Conservation (phyloP, 1,140 invertebrate species). For the Papilio polytes region DNA sequence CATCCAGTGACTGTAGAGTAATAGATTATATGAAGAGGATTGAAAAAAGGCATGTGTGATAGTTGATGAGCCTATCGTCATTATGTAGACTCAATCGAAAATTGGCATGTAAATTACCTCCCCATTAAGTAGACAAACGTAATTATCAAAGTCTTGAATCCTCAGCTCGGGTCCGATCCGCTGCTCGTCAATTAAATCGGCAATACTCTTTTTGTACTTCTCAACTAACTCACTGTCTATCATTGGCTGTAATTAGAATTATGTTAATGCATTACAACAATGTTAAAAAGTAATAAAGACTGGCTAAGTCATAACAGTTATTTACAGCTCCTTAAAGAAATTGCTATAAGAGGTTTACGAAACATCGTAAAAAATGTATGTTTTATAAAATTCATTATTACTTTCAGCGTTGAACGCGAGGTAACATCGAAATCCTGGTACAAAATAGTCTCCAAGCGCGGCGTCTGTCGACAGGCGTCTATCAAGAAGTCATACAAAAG, state of each 20-base stretch:
- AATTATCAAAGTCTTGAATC: conserved; percentile 92
- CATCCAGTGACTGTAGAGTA: conserved; percentile 73
- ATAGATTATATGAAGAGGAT: no score
- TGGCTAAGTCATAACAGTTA: neutral
- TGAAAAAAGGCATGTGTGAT: no score
- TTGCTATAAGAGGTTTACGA: no score
- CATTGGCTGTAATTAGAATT: conserved; percentile 84
- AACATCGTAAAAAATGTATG: neutral
- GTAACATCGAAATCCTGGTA: conserved; percentile 85
- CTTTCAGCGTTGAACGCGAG: conserved; percentile 59
- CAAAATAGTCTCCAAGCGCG: conserved; percentile 89
- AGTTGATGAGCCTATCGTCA: neutral
- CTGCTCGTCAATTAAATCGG: conserved; percentile 87
- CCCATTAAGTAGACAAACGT: conserved; percentile 91
- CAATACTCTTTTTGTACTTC: conserved; percentile 84
- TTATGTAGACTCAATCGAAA: neutral
- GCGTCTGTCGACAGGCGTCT: conserved; percentile 87
- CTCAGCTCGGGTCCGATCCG: conserved; percentile 88
- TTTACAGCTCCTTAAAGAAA: neutral
- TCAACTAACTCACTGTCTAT: conserved; percentile 87
- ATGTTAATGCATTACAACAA: neutral
- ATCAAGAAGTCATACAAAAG: conserved; percentile 90
- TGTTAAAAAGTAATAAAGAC: neutral
- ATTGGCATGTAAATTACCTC: conserved; percentile 78
- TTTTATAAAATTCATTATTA: conserved; percentile 43